Conservation (phyloP, 1,140 invertebrate species). For the Rhopalosiphum padi region DNA sequence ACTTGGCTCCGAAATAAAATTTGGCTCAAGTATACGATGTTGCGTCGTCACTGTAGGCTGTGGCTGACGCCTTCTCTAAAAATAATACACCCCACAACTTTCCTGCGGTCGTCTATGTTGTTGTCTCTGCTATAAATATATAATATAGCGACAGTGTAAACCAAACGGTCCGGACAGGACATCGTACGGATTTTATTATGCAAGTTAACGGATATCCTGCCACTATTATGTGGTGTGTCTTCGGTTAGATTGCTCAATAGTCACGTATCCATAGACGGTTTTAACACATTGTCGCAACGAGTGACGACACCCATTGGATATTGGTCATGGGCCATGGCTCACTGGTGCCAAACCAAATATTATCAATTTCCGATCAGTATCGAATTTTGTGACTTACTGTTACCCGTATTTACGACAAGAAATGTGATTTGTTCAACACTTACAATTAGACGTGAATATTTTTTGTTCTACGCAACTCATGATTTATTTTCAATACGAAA, state of each 20-base stretch:
- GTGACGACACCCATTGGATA: background rate
- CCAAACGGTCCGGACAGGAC: background rate
- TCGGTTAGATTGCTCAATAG: background rate
- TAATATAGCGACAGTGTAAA: background rate
- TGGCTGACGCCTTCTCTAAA: conserved; percentile 22
- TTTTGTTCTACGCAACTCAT: background rate
- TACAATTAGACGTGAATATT: background rate
- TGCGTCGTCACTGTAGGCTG: background rate
- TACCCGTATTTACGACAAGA: background rate
- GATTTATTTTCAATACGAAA: too few species aligned
- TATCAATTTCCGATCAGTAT: background rate
- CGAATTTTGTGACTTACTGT: background rate
- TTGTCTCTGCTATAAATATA: conserved; percentile 40
- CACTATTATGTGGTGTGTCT: background rate
- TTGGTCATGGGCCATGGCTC: background rate
- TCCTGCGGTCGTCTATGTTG: background rate
- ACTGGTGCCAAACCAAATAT: background rate
- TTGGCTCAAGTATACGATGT: conserved; percentile 21
- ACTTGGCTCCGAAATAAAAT: conserved; percentile 43
- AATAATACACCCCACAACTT: conserved; percentile 4
- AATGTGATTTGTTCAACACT: background rate
- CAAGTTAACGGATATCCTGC: conserved; percentile 26
- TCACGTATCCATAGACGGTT: background rate
- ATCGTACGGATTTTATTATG: background rate
- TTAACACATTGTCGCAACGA: background rate